phyloP scores from a whole-genome alignment of 2,113 vertebrate species.

The Rhadina sibilatrix region DNA sequence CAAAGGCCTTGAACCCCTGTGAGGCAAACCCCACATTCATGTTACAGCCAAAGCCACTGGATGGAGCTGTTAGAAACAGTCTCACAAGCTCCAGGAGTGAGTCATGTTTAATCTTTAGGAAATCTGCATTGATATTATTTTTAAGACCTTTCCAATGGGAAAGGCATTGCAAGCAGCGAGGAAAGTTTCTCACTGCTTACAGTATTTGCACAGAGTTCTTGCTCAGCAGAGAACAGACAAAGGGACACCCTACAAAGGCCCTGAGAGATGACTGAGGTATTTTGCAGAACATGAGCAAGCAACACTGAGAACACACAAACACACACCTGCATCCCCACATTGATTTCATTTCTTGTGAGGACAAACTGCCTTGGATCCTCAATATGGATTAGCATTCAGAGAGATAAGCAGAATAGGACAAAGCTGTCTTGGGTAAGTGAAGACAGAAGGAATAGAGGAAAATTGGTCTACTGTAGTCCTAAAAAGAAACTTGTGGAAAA shows the following conservation, averaged over 20 bases:
- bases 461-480: background rate
- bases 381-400: background rate
- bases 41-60: constrained; percentile 3
- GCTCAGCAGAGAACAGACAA: background rate
- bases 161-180: background rate
- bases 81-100: background rate
- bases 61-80: constrained; percentile 47
- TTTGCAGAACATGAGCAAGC: background rate
- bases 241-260: background rate
- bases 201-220: background rate
- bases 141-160: background rate
- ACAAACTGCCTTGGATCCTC: background rate
- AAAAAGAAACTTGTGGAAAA: background rate
- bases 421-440: too few species aligned
- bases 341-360: background rate
- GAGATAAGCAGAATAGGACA: background rate
- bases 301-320: background rate
- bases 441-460: background rate
- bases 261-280: background rate
- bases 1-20: background rate
- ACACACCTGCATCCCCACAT: background rate
- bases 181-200: background rate
- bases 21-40: background rate
- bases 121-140: background rate
- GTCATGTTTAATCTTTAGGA: background rate